Evolutionary conservation across 1,140 invertebrate species (phyloP), one percentile per base, ranked within the genome.

Genomic region (Drosophila kurseongensis): DNA sequence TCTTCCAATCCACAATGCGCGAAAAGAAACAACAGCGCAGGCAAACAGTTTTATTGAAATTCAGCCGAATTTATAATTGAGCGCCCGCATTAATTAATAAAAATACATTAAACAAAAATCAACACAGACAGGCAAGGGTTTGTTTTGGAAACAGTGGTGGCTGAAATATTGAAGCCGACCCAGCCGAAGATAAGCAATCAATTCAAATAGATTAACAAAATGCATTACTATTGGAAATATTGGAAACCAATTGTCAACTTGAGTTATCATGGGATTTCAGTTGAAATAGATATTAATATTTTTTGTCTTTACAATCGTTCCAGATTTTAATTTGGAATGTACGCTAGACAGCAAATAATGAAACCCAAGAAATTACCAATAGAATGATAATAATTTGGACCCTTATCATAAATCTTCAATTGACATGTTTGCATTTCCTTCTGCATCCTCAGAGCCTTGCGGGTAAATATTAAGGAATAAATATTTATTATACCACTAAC

Each of bases 71-170:
- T 78, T 78, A 52, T 77, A 69, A 78, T 62, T 69, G 57, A 77
- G 65, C 18, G 57, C 56, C 63, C 63, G 75, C 75, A 78, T 78
- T 78, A 78, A 78, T 76, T 76, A 76, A 67, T 75, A 66, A 75
- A 75, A 76, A 76, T 75, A 74, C 73, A 75, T 75, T 75, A 55
- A 67, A 67, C 61, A 66, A 66, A 68, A 54, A 54, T 7, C 5
- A 3, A 55, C 44, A 60, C 44, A 54, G 38, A 23, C 60, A 44
- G 16, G 6, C 50, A 45, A 63, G 60, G 40, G 60, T 63, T 55
- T 55, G 60, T 55, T 63, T 63, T 55, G 60, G 29, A 14, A 13
- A 63, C 60, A 63, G 47, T 55, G 60, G 40, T 44, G 60, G 38
- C 16, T 7, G n/a, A 12, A 55, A 55, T 45, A 36, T 55, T 23